Conservation (phyloP, 2,797 vertebrate genomes). For the Nannoperca australis region DNA sequence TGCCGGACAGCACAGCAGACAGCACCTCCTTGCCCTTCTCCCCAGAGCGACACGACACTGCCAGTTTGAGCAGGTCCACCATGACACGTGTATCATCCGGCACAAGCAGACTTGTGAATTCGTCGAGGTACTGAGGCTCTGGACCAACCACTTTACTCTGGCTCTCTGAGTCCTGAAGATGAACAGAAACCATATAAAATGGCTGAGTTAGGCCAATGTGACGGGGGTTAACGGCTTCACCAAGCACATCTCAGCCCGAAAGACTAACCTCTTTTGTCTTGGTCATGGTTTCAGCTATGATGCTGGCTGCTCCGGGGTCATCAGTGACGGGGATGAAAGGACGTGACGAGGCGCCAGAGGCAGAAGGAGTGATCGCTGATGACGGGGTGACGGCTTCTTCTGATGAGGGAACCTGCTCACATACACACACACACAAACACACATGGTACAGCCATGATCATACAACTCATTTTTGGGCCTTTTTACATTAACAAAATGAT, state of each 20-base stretch:
- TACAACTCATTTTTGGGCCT: neutral
- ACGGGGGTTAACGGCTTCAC: neutral
- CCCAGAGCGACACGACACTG: constrained; percentile 93
- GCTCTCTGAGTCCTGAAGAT: constrained; percentile 92
- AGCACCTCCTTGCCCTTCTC: constrained; percentile 95
- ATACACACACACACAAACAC: constrained; percentile 15
- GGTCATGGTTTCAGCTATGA: constrained; percentile 99
- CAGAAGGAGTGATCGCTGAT: constrained; percentile 95
- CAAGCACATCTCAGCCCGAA: neutral
- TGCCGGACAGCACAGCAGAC: constrained; percentile 95
- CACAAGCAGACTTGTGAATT: constrained; percentile 95
- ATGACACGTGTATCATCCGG: constrained; percentile 96
- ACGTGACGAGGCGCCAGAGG: constrained; percentile 92
- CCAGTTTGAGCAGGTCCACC: constrained; percentile 96
- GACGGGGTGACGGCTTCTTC: constrained; percentile 94
- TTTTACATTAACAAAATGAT: too few relatives aligned
- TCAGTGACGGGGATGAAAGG: constrained; percentile 99
- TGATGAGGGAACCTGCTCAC: constrained; percentile 86
- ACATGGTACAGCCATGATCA: neutral
- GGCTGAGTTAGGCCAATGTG: neutral
- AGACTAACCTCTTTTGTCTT: constrained; percentile 95
- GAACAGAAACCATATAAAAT: neutral
- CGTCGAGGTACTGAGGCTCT: constrained; percentile 96
- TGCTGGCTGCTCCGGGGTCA: constrained; percentile 97
- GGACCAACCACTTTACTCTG: constrained; percentile 93